These are phyloP conservation scores for Apotomis capreana DNA, from an alignment of 2,888 invertebrate genomes.

Conservation along the genomic window DNA sequence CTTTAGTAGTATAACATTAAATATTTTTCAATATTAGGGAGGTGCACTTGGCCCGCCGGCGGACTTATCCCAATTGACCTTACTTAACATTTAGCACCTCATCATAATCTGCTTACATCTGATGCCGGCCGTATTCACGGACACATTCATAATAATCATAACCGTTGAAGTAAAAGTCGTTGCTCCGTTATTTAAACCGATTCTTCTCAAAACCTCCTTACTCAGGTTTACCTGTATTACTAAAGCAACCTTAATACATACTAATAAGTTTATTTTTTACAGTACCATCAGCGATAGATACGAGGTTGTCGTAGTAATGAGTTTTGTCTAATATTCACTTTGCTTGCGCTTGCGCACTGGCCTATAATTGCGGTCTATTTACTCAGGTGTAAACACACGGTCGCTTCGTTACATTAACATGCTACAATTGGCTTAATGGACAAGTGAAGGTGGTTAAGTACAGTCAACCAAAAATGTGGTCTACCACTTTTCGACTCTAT, in stretches of 20 bases:
- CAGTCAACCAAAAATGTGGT: too few relatives aligned
- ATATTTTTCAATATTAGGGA: too few relatives aligned
- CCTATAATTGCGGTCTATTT: slow-evolving; percentile 44
- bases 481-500: too few relatives aligned
- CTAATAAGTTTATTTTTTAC: not conserved
- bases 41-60: too few relatives aligned
- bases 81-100: too few relatives aligned
- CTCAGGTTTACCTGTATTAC: not conserved
- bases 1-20: too few relatives aligned
- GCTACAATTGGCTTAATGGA: slow-evolving; percentile 8
- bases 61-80: too few relatives aligned
- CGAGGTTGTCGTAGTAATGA: not conserved
- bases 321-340: slow-evolving; percentile 43
- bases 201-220: not conserved
- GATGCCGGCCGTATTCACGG: not conserved
- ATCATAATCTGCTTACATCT: not conserved
- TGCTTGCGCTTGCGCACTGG: slow-evolving; percentile 39
- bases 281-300: not conserved
- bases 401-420: slow-evolving; percentile 18
- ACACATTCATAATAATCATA: not conserved
- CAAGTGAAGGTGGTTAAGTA: slow-evolving; percentile 6
- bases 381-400: slow-evolving; percentile 29
- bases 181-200: slow-evolving; percentile 6
- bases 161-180: not conserved
- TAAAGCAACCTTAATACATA: not conserved